Conservation (phyloP, 2,888 invertebrate species). For the Geophilus truncorum region DNA sequence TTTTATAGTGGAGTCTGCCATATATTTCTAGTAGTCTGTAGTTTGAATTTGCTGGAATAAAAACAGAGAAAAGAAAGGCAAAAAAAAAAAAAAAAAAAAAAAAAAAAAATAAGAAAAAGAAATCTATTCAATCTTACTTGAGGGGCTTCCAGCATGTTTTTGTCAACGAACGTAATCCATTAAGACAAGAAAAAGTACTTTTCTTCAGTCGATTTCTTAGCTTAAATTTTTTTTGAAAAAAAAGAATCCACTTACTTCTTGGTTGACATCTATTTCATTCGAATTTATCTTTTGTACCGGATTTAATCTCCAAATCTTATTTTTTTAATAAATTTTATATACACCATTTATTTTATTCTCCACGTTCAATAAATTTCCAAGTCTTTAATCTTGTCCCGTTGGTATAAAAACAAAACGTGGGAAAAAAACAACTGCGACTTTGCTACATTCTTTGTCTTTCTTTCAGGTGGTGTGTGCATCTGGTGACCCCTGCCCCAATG, state of each 20-base stretch:
- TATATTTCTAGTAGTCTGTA: not conserved
- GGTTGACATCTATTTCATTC: not conserved
- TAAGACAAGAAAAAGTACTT: constrained; percentile 26
- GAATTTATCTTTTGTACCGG: not conserved
- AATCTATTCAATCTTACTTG: constrained; percentile 12
- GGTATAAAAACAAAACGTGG: too few relatives aligned
- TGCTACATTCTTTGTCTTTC: not conserved
- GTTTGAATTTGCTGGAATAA: not conserved
- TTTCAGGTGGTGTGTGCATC: constrained; percentile 19
- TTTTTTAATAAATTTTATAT: not conserved
- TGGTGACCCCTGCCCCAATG: constrained; percentile 14
- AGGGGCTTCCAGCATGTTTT: constrained; percentile 9
- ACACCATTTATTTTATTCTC: not conserved
- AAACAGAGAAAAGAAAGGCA: not conserved
- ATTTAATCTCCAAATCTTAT: not conserved
- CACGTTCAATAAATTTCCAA: too few relatives aligned
- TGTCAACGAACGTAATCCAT: constrained; percentile 17
- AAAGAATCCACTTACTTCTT: not conserved
- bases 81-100: not conserved
- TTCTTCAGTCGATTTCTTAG: not conserved
- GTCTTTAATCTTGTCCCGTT: not conserved
- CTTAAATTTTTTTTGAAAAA: not conserved
- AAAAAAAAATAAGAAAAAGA: not conserved
- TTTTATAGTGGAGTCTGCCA: not conserved
- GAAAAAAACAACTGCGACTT: too few relatives aligned